Base-by-base conservation (phyloP, 2,888 invertebrate species). In the Lamellibrachia columna region DNA sequence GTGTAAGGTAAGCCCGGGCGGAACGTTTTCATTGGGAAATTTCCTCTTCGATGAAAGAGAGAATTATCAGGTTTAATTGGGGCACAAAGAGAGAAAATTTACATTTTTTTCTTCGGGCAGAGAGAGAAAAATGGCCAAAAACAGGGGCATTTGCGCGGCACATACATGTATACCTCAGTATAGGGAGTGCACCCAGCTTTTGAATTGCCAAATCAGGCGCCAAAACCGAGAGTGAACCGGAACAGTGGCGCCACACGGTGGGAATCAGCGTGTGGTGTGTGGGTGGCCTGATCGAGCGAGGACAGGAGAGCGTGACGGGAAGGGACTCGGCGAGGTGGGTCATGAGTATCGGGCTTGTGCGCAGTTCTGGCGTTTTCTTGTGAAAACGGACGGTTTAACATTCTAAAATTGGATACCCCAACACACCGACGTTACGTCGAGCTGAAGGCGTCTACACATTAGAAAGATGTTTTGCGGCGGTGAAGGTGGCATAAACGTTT, bases 161-260 rank as follows among this genome's bases (percentile, higher is more conserved):
- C 40, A 40, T 40, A 40, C 40, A 40, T 40, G 40, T 40, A 1
- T 40, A 40, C 40, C 55, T 55, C 55, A 55, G 55, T 3, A 55
- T 55, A 1, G 55, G 55, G 15, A 75, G 6, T 75, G 75, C 22
- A 22, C 22, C 75, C 6, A 75, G 4, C 22, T 75, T 75, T 15
- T 15, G 75, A 75, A 75, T 75, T 75, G n/a, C n/a, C 11, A 75
- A 22, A 75, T n/a, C 75, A 75, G n/a, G 22, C n/a, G 22, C n/a
- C 75, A 22, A 75, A 75, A 75, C 15, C 22, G 75, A 75, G 4
- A 75, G 4, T n/a, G 15, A 75, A 75, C 75, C 75, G 22, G n/a
- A 75, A 15, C 22, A 75, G 75, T 75, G 75, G 75, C 75, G 75
- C 75, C 75, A 75, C 75, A n/a, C n/a, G 75, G 75, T 75, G 75